These are phyloP conservation scores for Dendroctonus ponderosae DNA, from an alignment of 1,140 invertebrate genomes.

Conservation along the genomic window DNA sequence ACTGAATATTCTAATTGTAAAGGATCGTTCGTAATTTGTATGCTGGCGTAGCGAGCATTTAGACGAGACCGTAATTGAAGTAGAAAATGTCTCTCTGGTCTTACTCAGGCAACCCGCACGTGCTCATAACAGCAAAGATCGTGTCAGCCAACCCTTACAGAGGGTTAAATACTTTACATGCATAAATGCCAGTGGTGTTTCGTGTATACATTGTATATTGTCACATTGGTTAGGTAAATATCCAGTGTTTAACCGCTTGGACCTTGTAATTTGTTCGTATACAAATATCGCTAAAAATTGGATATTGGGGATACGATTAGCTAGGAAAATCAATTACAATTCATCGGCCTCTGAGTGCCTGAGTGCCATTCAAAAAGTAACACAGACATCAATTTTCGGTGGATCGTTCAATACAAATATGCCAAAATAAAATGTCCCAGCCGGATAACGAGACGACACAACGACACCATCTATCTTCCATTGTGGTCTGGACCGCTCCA, in stretches of 20 bases:
- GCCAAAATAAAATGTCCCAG: no score
- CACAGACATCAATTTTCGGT: no score
- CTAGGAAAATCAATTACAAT: no score
- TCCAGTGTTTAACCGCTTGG: no score
- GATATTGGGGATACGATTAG: no score
- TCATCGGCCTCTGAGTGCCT: no score
- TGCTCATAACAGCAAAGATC: slow-evolving; percentile 23
- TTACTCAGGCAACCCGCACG: slow-evolving; percentile 20
- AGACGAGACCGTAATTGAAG: slow-evolving; percentile 28
- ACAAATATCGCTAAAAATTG: no score
- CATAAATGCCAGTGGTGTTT: not conserved
- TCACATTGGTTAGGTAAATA: no score
- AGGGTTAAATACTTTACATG: slow-evolving; percentile 2
- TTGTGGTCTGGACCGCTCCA: slow-evolving; percentile 15
- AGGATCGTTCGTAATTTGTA: slow-evolving; percentile 21
- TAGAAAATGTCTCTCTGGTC: slow-evolving; percentile 25
- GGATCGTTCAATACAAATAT: no score
- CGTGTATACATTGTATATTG: no score
- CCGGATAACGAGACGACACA: not conserved
- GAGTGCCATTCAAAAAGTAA: no score
- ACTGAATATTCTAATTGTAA: slow-evolving; percentile 17
- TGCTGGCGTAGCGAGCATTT: slow-evolving; percentile 13
- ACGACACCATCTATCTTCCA: slow-evolving; percentile 14
- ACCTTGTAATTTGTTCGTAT: no score
- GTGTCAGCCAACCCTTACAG: slow-evolving; percentile 9